Base-by-base conservation (phyloP, 2,797 vertebrate species). In the Danio tinwini region DNA sequence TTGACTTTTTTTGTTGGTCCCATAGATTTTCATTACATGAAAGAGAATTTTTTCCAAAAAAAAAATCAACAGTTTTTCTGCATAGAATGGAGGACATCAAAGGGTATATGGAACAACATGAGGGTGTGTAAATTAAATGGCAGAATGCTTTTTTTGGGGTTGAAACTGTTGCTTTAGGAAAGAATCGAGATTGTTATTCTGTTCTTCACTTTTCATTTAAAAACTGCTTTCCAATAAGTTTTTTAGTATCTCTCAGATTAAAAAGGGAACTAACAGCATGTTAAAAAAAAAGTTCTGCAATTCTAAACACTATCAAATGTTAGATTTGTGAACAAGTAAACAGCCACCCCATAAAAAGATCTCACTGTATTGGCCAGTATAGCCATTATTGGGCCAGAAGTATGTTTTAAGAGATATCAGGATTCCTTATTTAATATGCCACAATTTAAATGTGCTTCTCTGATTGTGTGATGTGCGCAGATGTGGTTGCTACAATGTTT, bases 351-450 rank as follows among this genome's bases (percentile, higher is more conserved):
- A 8, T 42, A 53, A 45, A 29, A 29, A 13, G 10, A 19, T 55
- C 37, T 53, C 5, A 53, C 29, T 64, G 14, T 53, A 10, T 3
- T 55, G n/a, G 37, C 50, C 39, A 17, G 37, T 8, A 19, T 55
- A 9, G 17, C 4, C 40, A 65, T 17, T 17, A 65, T 37, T 55
- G 21, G 39, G 13, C n/a, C 5, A 1, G 19, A 67, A 5, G 5
- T 64, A 49, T 49, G 61, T 75, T 64, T 47, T 44, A 75, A 64
- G 37, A 6, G 52, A 76, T 76, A 19, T 67, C 50, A 76, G 50
- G 50, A 45, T 37, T 67, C 56, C 45, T 39, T 47, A 17, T 44
- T 14, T 49, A 39, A 16, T 68, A 58, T 47, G n/a, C 52, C 55
- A 77, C 21, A 58, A n/a, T 68, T 13, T 21, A 64, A 29, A 29